Percentiles rank a stretch among this genome's conserved stretches.
These are phyloP conservation scores for Pimpla rufipes DNA, from an alignment of 2,888 invertebrate genomes.

Conservation along the genomic window DNA sequence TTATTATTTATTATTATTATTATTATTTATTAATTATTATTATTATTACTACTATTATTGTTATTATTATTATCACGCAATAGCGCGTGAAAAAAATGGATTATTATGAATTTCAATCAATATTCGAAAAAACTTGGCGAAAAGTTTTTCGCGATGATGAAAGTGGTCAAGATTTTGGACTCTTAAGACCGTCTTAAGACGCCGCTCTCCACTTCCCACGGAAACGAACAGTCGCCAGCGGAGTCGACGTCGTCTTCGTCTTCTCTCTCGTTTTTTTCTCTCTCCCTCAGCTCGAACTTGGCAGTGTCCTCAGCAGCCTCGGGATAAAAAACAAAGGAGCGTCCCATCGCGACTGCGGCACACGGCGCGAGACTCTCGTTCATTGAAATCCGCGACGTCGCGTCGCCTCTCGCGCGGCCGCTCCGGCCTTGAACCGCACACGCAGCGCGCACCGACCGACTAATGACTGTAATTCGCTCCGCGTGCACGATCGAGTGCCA, in stretches of 20 bases:
- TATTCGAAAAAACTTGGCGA: constrained; percentile 8
- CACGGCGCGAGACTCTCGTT: constrained; percentile 15
- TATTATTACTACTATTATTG: too few species aligned
- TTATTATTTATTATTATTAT: too few species aligned
- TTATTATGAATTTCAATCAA: too few species aligned
- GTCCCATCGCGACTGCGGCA: constrained; percentile 14
- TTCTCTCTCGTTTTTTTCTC: background rate
- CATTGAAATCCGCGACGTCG: constrained; percentile 52
- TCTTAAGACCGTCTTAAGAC: constrained; percentile 37
- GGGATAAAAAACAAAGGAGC: constrained; percentile 1
- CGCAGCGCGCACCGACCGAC: constrained; percentile 54
- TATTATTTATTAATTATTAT: too few species aligned
- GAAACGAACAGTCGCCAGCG: constrained; percentile 24
- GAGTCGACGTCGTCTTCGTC: background rate
- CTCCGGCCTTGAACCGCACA: constrained; percentile 69
- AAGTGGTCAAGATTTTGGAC: constrained; percentile 38
- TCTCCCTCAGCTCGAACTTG: constrained; percentile 14
- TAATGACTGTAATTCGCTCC: constrained; percentile 68
- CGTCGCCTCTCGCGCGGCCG: constrained; percentile 50
- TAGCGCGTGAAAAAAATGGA: too few species aligned
- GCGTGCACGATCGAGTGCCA: constrained; percentile 35
- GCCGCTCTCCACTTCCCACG: constrained; percentile 57
- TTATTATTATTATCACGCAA: too few species aligned
- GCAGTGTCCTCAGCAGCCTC: background rate
- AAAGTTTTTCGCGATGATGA: constrained; percentile 46